Conservation (phyloP, 1,140 invertebrate species). For the Tetraneura akinire region DNA sequence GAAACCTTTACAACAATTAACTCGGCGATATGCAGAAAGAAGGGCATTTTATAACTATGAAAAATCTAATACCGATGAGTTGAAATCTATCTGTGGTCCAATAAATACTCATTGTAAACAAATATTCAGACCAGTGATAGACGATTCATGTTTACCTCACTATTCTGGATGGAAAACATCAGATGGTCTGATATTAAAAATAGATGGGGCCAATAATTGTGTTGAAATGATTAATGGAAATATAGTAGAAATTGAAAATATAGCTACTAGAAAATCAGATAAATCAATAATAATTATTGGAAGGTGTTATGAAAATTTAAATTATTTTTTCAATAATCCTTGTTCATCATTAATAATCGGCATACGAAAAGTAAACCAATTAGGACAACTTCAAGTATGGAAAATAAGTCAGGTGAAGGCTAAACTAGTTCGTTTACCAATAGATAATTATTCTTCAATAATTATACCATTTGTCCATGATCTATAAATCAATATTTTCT, state of each 20-base stretch:
- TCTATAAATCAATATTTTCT: background rate
- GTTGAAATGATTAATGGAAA: background rate
- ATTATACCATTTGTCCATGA: background rate
- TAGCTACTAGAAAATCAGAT: background rate
- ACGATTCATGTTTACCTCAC: background rate
- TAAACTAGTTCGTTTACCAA: background rate
- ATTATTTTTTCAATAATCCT: background rate
- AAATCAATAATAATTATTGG: conserved; percentile 20
- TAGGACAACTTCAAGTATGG: background rate
- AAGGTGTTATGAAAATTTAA: background rate
- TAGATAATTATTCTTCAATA: background rate
- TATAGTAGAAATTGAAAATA: conserved; percentile 6
- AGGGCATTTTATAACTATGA: background rate
- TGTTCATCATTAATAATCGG: background rate
- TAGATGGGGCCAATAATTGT: background rate
- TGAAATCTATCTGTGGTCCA: background rate
- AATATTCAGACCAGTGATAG: background rate
- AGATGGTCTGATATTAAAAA: background rate
- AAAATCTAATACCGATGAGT: background rate
- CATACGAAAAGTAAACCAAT: background rate
- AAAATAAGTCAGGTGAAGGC: background rate
- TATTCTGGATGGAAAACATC: background rate
- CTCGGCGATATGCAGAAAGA: background rate
- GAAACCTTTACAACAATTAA: background rate
- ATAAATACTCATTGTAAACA: background rate